phyloP scores from a whole-genome alignment of 2,797 vertebrate species.

The Rhinichthys osculus region DNA sequence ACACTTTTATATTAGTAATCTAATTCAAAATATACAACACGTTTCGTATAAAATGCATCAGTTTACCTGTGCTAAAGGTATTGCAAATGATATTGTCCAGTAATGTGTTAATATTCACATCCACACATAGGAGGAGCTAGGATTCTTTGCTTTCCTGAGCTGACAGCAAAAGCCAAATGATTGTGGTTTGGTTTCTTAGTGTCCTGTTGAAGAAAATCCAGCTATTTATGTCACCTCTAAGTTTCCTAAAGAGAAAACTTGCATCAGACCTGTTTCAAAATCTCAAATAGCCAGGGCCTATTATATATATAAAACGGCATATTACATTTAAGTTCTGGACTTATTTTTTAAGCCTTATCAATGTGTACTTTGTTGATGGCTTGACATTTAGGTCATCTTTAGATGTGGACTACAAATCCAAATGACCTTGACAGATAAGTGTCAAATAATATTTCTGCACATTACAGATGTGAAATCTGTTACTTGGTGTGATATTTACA shows the following conservation, averaged over 20 bases:
- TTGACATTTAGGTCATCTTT: background rate
- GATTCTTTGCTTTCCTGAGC: conserved; percentile 16
- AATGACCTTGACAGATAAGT: conserved; percentile 25
- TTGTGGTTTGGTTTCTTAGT: conserved; percentile 9
- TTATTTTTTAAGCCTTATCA: background rate
- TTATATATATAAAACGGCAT: background rate
- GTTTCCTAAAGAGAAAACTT: conserved; percentile 22
- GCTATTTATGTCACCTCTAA: conserved; percentile 20
- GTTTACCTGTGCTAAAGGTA: background rate
- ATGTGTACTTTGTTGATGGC: background rate
- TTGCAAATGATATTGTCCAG: background rate
- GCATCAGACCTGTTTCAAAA: background rate
- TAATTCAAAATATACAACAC: background rate
- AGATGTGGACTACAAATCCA: background rate
- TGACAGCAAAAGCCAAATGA: conserved; percentile 11
- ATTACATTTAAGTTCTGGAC: background rate
- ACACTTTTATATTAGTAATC: background rate
- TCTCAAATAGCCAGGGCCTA: background rate
- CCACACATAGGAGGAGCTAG: conserved; percentile 59
- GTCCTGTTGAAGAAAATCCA: conserved; percentile 35
- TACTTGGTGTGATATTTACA: background rate
- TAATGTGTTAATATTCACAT: conserved; percentile 33
- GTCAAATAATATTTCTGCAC: background rate
- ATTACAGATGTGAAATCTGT: background rate
- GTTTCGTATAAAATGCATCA: background rate